A percentile compares a stretch with the other conserved stretches of the same genome.
Evolutionary conservation across 2,113 vertebrate species (phyloP).

Genomic region (Calyptommatus sinebrachiatus): DNA sequence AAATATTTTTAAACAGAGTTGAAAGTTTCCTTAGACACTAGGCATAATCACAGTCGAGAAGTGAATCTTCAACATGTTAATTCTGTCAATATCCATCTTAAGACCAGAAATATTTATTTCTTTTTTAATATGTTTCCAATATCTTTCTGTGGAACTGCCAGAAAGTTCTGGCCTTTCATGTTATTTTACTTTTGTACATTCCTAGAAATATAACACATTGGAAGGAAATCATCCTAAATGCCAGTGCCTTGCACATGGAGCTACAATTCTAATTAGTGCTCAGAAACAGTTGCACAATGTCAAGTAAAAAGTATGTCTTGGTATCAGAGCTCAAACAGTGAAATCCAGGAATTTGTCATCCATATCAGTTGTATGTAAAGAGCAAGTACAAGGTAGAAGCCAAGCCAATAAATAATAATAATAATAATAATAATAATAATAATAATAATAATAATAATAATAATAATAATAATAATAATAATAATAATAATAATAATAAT

Average conservation of each 20-base stretch:
- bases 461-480: no score
- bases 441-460: no score
- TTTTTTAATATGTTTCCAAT: not conserved
- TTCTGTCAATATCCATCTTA: not conserved
- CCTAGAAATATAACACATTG: no score
- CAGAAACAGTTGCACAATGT: slow-evolving; percentile 2
- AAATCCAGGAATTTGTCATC: not conserved
- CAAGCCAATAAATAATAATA: not conserved
- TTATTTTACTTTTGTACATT: no score
- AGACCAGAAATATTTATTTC: not conserved
- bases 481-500: no score
- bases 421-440: no score
- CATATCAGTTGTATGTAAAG: not conserved
- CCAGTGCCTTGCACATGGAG: not conserved
- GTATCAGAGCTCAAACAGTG: slow-evolving; percentile 1
- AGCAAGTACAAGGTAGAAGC: not conserved
- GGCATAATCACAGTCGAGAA: not conserved
- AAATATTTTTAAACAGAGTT: not conserved
- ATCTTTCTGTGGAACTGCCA: not conserved
- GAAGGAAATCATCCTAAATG: no score
- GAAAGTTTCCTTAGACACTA: not conserved
- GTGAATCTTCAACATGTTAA: not conserved
- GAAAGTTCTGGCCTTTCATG: no score
- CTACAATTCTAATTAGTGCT: not conserved
- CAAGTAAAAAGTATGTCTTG: slow-evolving; percentile 7